These are phyloP conservation scores for Cydia splendana DNA, from an alignment of 1,140 invertebrate genomes.

Conservation along the genomic window DNA sequence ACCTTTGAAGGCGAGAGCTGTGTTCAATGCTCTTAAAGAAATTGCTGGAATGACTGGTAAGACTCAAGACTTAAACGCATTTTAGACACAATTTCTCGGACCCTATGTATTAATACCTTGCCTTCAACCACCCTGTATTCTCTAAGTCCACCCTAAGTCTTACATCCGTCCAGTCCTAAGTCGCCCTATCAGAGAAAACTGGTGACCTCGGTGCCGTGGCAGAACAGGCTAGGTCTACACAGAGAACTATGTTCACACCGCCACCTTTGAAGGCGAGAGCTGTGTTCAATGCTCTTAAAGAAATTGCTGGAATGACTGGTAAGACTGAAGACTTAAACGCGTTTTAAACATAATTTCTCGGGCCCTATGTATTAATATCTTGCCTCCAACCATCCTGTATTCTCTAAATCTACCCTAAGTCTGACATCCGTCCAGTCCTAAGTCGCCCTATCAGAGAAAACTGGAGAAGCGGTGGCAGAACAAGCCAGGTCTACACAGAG, in stretches of 20 bases:
- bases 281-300: slow-evolving; percentile 94
- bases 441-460: slow-evolving; percentile 58
- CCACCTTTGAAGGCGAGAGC: slow-evolving; percentile 83
- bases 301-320: slow-evolving; percentile 94
- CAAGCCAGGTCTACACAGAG: slow-evolving; percentile 92
- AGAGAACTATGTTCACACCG: slow-evolving; percentile 92
- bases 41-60: slow-evolving; percentile 93
- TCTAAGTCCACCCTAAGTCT: no score
- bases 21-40: slow-evolving; percentile 94
- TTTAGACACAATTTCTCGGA: no score
- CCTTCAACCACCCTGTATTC: no score
- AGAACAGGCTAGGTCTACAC: slow-evolving; percentile 93
- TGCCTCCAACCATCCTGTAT: no score
- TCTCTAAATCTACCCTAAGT: no score
- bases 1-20: slow-evolving; percentile 83
- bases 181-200: slow-evolving; percentile 60
- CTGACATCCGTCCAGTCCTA: no score
- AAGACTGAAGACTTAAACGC: slow-evolving; percentile 38
- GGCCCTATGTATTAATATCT: no score
- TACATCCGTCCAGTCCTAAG: no score
- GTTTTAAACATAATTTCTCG: no score
- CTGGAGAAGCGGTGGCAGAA: slow-evolving; percentile 93
- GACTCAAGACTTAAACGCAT: not conserved
- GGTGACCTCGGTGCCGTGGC: slow-evolving; percentile 97
- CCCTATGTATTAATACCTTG: no score